Evolutionary conservation across 1,140 invertebrate genomes (phyloP).

Genomic region (Melitaea cinxia): DNA sequence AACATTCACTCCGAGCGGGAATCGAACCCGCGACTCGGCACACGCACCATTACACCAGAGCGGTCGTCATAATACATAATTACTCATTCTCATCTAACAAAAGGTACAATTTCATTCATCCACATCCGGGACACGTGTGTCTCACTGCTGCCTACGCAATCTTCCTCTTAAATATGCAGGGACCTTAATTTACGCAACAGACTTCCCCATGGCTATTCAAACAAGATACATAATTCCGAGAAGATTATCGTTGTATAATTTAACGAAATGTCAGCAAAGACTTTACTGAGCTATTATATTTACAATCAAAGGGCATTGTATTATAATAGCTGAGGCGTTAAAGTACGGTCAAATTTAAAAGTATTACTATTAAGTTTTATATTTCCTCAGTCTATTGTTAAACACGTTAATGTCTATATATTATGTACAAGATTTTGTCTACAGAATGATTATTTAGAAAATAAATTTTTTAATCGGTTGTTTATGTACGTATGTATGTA

Average conservation of each 20-base stretch:
- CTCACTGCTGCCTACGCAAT: conserved; percentile 42
- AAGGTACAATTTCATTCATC: conserved; percentile 39
- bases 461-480: too few relatives aligned
- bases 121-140: conserved; percentile 54
- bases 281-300: conserved; percentile 21
- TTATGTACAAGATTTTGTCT: too few relatives aligned
- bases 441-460: too few relatives aligned
- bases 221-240: neutral
- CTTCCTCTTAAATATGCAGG: conserved; percentile 18
- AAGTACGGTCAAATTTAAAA: neutral
- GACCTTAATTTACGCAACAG: conserved; percentile 1
- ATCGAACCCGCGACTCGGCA: too few relatives aligned
- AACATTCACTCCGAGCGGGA: too few relatives aligned
- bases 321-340: conserved; percentile 28
- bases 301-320: conserved; percentile 27
- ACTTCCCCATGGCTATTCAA: neutral
- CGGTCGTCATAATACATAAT: conserved; percentile 10
- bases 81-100: conserved; percentile 29
- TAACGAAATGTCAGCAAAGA: conserved; percentile 22
- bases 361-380: conserved; percentile 2
- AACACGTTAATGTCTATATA: neutral
- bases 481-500: too few relatives aligned
- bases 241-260: conserved; percentile 14
- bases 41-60: too few relatives aligned
- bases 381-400: neutral